phyloP scores from a whole-genome alignment of 1,140 invertebrate species.

The Megalopta genalis region DNA sequence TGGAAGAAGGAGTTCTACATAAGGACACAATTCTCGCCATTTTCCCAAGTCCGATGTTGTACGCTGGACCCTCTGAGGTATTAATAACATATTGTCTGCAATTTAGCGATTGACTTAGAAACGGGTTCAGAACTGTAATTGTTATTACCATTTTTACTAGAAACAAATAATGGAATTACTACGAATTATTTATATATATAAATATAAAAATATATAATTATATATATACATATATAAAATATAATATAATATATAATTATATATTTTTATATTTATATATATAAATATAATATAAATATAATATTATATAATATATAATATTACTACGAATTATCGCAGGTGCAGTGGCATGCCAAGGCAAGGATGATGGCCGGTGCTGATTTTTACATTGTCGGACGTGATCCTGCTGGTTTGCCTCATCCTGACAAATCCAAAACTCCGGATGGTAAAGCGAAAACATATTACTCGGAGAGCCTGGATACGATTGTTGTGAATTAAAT shows the following conservation, averaged over 20 bases:
- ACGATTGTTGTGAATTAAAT: background rate
- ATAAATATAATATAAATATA: too few relatives aligned
- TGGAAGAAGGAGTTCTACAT: conserved; percentile 93
- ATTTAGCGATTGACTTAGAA: too few relatives aligned
- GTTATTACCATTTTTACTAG: too few relatives aligned
- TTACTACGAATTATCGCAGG: conserved; percentile 81
- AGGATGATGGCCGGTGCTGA: conserved; percentile 97
- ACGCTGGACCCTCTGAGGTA: conserved; percentile 99
- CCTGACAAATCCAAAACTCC: conserved; percentile 86
- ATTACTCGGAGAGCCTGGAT: background rate
- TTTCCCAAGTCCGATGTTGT: conserved; percentile 99
- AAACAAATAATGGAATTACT: too few relatives aligned
- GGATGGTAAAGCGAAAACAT: conserved; percentile 78
- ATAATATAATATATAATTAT: too few relatives aligned
- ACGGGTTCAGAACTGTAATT: too few relatives aligned
- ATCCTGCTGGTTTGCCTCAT: conserved; percentile 98
- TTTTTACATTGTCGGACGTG: conserved; percentile 99
- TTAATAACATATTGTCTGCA: too few relatives aligned
- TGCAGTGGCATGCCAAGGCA: conserved; percentile 99
- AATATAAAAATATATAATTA: too few relatives aligned
- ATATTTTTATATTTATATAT: too few relatives aligned
- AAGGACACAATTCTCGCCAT: conserved; percentile 94
- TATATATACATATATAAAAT: too few relatives aligned
- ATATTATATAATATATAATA: too few relatives aligned
- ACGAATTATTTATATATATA: too few relatives aligned